Evolutionary conservation across 2,888 invertebrate genomes (phyloP).

Genomic region (Amblyjoppa proteus): DNA sequence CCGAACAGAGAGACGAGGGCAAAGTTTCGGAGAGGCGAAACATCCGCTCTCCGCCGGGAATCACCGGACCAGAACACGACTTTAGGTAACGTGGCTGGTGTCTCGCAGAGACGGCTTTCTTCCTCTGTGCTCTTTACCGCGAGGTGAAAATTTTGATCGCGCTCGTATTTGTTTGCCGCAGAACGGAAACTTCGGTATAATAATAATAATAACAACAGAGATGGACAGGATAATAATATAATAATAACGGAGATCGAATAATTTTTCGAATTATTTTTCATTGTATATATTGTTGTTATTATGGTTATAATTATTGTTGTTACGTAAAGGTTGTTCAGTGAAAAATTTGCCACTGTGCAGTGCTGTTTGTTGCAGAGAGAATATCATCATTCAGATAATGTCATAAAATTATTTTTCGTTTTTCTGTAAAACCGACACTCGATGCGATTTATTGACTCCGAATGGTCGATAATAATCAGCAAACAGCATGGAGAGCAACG

Average conservation of each 20-base stretch:
- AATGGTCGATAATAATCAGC: background rate
- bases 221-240: no score
- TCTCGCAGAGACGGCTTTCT: background rate
- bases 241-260: no score
- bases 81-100: background rate
- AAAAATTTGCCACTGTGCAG: background rate
- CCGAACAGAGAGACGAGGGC: background rate
- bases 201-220: background rate
- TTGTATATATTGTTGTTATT: background rate
- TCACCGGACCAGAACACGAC: conserved; percentile 33
- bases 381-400: background rate
- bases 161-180: background rate
- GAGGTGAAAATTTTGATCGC: background rate
- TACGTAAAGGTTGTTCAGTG: background rate
- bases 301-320: background rate
- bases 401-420: background rate
- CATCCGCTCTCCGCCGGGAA: conserved; percentile 31
- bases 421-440: background rate
- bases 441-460: background rate
- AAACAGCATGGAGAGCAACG: background rate
- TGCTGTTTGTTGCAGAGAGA: background rate
- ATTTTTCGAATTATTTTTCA: no score
- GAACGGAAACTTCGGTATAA: background rate
- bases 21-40: conserved; percentile 41
- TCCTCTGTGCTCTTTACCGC: background rate